phyloP scores from a whole-genome alignment of 2,888 invertebrate genomes.

The Flexamia atlantica region DNA sequence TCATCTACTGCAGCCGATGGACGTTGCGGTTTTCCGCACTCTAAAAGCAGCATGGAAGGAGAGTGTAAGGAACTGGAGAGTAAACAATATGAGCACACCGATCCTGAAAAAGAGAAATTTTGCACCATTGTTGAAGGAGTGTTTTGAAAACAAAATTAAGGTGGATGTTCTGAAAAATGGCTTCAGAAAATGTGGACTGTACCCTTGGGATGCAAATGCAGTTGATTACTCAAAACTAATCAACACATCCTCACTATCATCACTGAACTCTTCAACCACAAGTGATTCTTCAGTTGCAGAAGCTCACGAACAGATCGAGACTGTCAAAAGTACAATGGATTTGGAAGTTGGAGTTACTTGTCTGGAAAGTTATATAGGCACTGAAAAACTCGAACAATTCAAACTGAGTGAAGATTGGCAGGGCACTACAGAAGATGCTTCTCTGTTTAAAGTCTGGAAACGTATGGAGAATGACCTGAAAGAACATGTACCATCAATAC shows the following conservation, averaged over 20 bases:
- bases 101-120: constrained; percentile 64
- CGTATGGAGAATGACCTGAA: not conserved
- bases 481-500: no score
- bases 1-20: constrained; percentile 68
- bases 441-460: constrained; percentile 5
- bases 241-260: not conserved
- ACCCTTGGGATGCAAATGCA: constrained; percentile 65
- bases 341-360: not conserved
- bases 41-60: constrained; percentile 66
- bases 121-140: constrained; percentile 64
- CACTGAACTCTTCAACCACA: not conserved
- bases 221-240: constrained; percentile 43
- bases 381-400: not conserved
- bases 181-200: constrained; percentile 66
- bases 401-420: not conserved
- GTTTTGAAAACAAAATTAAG: constrained; percentile 60
- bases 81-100: constrained; percentile 35
- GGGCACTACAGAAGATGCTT: not conserved
- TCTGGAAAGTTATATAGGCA: not conserved
- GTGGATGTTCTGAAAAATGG: constrained; percentile 63
- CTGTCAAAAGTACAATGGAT: not conserved
- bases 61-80: constrained; percentile 54
- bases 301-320: not conserved
- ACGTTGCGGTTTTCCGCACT: constrained; percentile 67
- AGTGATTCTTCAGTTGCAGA: not conserved